These are phyloP conservation scores for Orthosia cruda DNA, from an alignment of 2,888 invertebrate species.

Conservation along the genomic window DNA sequence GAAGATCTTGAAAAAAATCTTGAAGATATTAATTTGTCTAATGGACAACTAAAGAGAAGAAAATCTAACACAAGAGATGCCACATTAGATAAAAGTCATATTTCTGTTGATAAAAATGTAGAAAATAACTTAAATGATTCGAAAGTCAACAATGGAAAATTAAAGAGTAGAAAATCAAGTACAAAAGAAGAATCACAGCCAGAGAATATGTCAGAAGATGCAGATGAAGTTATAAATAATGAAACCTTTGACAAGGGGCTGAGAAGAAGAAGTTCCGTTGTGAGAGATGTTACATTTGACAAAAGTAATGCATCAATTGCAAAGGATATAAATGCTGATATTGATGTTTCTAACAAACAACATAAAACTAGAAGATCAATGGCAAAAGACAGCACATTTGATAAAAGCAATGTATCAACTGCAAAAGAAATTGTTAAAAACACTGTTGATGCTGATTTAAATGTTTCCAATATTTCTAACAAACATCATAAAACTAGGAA, in stretches of 20 bases:
- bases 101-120: conserved; percentile 9
- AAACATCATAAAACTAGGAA: conserved; percentile 30
- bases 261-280: conserved; percentile 11
- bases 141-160: conserved; percentile 9
- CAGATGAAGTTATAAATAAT: background rate
- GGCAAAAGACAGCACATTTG: conserved; percentile 9
- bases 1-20: conserved; percentile 38
- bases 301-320: conserved; percentile 29
- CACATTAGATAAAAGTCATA: conserved; percentile 31
- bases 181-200: conserved; percentile 15
- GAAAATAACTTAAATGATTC: conserved; percentile 26
- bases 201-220: background rate
- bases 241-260: conserved; percentile 18
- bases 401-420: conserved; percentile 17
- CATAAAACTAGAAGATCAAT: background rate
- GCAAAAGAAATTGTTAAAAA: conserved; percentile 7
- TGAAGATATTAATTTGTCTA: conserved; percentile 27
- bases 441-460: background rate
- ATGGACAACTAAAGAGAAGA: conserved; percentile 13
- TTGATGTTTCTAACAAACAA: conserved; percentile 2
- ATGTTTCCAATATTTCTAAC: conserved; percentile 18
- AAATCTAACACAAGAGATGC: conserved; percentile 27
- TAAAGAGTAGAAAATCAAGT: conserved; percentile 49
- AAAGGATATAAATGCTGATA: conserved; percentile 3
- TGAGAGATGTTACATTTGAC: conserved; percentile 42